These are phyloP conservation scores for Meiosimyza decipiens DNA, from an alignment of 2,888 invertebrate species.

Conservation along the genomic window DNA sequence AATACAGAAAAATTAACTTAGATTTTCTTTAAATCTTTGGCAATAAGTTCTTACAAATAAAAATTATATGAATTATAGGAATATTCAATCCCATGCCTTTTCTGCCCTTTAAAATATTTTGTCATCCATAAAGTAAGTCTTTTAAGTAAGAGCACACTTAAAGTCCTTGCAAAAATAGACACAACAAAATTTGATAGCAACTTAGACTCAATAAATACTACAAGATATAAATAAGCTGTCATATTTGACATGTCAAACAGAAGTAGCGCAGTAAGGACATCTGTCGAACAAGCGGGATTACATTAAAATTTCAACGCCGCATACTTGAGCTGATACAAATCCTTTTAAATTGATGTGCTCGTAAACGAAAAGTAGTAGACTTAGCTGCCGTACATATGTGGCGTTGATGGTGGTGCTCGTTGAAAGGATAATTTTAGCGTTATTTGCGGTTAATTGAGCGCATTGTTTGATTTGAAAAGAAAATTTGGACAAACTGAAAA, in stretches of 20 bases:
- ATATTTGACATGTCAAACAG: background rate
- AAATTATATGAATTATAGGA: no score
- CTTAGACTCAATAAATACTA: background rate
- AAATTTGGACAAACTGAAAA: background rate
- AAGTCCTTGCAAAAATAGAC: no score
- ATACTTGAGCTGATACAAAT: constrained; percentile 8
- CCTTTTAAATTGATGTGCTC: constrained; percentile 4
- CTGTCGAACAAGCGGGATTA: background rate
- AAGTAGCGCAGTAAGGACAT: background rate
- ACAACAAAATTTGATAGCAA: no score
- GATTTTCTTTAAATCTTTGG: no score
- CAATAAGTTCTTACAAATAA: no score
- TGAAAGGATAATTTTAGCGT: background rate
- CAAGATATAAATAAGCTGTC: background rate
- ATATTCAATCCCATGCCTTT: no score
- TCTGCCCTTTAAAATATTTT: no score
- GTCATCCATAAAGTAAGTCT: no score
- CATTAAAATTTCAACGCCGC: background rate
- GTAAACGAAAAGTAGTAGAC: background rate
- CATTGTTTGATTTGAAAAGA: background rate
- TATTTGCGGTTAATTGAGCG: background rate
- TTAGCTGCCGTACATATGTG: no score
- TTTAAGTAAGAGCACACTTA: no score
- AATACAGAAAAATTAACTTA: no score
- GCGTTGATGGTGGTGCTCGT: no score